Percentiles rank a stretch among this genome's conserved stretches.
Conservation (phyloP, 2,797 vertebrate genomes). For the Erpetoichthys calabaricus region DNA sequence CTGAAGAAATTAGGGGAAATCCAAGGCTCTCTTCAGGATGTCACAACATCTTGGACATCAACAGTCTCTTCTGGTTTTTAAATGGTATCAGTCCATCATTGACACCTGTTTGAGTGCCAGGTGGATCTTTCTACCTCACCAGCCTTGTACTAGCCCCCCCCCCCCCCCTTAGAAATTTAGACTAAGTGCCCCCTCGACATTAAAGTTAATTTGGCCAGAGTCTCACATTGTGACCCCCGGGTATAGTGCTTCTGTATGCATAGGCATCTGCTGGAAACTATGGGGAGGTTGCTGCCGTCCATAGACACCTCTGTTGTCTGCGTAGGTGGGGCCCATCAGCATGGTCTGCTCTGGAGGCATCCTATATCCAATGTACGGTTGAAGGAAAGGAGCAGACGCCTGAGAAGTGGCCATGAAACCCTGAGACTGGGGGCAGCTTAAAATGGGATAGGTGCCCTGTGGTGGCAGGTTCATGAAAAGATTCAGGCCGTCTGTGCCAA, state of each 20-base stretch:
- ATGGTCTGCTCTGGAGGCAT: slow-evolving; percentile 20
- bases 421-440: slow-evolving; percentile 16
- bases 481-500: slow-evolving; percentile 25
- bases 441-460: slow-evolving; percentile 14
- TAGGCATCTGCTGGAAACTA: slow-evolving; percentile 21
- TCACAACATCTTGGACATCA: no score
- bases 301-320: slow-evolving; percentile 21
- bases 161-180: no score
- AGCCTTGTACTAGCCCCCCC: no score
- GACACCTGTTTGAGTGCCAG: no score
- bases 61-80: no score
- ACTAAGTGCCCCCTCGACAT: no score
- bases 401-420: slow-evolving; percentile 13
- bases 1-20: no score
- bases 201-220: no score
- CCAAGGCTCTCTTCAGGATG: no score
- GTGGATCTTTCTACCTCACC: no score
- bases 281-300: slow-evolving; percentile 16
- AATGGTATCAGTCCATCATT: no score
- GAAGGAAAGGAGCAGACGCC: slow-evolving; percentile 20
- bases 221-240: slow-evolving; percentile 21
- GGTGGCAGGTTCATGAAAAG: slow-evolving; percentile 22
- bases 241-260: slow-evolving; percentile 24
- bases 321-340: slow-evolving; percentile 25
- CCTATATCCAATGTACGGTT: slow-evolving; percentile 23